Evolutionary conservation across 2,888 invertebrate genomes (phyloP).

Genomic region (Ochropleura plecta): DNA sequence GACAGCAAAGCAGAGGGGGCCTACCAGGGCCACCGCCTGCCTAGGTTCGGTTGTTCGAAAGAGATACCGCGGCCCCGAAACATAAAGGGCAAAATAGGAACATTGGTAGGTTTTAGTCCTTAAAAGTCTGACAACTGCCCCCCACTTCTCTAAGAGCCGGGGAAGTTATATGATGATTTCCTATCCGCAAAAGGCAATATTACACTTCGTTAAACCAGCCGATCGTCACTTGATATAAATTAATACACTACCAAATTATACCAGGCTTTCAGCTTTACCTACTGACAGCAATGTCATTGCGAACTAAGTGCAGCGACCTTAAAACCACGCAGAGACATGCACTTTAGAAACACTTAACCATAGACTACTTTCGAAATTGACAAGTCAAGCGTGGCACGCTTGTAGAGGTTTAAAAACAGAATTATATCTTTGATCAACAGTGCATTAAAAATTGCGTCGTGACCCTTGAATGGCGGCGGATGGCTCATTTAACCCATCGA

Average conservation of each 20-base stretch:
- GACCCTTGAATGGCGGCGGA: conserved; percentile 34
- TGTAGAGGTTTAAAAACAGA: conserved; percentile 35
- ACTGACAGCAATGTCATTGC: conserved; percentile 17
- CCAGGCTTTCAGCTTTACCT: conserved; percentile 6
- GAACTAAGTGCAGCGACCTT: conserved; percentile 23
- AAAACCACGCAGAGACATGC: conserved; percentile 7
- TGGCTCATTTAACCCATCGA: conserved; percentile 42
- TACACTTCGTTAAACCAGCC: too few species aligned
- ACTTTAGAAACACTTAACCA: conserved; percentile 40
- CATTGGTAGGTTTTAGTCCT: too few species aligned
- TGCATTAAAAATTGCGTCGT: conserved; percentile 32
- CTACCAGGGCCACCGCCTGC: too few species aligned
- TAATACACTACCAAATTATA: neutral
- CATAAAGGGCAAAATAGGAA: too few species aligned
- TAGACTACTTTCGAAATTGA: conserved; percentile 27
- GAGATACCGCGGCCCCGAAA: too few species aligned
- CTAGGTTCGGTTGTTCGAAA: too few species aligned
- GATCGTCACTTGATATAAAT: neutral
- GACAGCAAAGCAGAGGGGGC: too few species aligned
- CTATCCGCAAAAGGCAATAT: too few species aligned
- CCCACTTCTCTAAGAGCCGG: too few species aligned
- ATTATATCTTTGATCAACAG: conserved; percentile 55
- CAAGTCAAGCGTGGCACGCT: conserved; percentile 36
- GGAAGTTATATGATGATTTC: too few species aligned
- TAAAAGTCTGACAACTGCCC: too few species aligned